These are phyloP conservation scores for Anabacerthia variegaticeps DNA, from an alignment of 2,797 vertebrate species.

Conservation along the genomic window DNA sequence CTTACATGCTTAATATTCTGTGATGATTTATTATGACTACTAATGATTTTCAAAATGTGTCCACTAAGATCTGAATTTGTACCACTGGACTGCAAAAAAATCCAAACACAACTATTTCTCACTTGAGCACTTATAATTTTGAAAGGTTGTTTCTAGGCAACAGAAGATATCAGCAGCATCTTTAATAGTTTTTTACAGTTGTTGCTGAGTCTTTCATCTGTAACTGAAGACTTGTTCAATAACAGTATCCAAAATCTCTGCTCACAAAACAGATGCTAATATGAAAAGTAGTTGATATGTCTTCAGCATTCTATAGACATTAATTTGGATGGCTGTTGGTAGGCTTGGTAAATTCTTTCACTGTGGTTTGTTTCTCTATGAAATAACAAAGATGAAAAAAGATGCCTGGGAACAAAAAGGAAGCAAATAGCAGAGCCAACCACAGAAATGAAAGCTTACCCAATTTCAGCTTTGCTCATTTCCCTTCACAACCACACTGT, in stretches of 20 bases:
- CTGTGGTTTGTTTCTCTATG: neutral
- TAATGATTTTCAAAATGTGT: slow-evolving; percentile 29
- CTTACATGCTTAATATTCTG: neutral
- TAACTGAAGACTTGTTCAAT: slow-evolving; percentile 32
- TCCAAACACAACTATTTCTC: neutral
- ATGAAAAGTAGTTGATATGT: neutral
- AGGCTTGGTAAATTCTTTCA: neutral
- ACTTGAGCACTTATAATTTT: slow-evolving; percentile 22
- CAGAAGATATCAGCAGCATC: neutral
- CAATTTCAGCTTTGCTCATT: neutral
- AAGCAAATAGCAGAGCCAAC: neutral
- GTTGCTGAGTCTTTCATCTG: slow-evolving; percentile 1
- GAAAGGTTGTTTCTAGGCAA: slow-evolving; percentile 45
- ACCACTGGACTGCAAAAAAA: neutral
- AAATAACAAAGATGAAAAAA: neutral
- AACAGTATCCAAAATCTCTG: slow-evolving; percentile 29
- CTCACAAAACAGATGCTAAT: neutral
- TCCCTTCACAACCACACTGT: neutral
- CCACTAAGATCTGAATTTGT: neutral
- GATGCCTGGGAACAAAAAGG: neutral
- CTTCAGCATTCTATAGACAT: neutral
- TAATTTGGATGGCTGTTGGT: neutral
- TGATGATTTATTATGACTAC: slow-evolving; percentile 14
- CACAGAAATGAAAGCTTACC: neutral
- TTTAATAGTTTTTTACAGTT: slow-evolving; percentile 53